Evolutionary conservation across 2,888 invertebrate species (phyloP).

Genomic region (Brachycybe producta): DNA sequence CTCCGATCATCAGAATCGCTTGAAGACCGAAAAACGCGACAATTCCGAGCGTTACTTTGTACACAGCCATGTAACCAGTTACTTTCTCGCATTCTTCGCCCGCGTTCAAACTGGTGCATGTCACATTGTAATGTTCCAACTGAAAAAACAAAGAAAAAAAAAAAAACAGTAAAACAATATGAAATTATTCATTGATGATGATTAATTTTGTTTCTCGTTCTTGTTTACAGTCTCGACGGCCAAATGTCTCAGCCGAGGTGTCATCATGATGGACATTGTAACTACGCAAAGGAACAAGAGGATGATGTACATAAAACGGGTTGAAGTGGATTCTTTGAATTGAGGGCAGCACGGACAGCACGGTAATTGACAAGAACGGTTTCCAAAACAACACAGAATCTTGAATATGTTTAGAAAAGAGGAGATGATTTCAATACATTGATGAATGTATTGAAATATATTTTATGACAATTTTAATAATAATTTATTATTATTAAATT

Average conservation of each 20-base stretch:
- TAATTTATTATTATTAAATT: neutral
- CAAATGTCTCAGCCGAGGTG: conserved; percentile 28
- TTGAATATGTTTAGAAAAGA: conserved; percentile 24
- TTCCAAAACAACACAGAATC: conserved; percentile 36
- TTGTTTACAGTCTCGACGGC: conserved; percentile 25
- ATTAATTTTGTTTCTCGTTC: neutral
- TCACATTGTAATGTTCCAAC: conserved; percentile 32
- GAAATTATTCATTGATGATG: neutral
- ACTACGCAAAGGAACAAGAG: conserved; percentile 31
- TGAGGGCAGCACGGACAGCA: conserved; percentile 33
- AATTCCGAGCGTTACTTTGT: conserved; percentile 35
- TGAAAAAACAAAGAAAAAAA: conserved; percentile 22
- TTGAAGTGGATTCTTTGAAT: conserved; percentile 35
- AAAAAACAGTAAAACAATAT: neutral
- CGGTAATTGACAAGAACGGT: conserved; percentile 33
- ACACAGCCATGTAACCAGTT: conserved; percentile 37
- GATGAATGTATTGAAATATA: neutral
- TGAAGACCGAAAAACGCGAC: conserved; percentile 33
- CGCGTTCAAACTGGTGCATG: conserved; percentile 30
- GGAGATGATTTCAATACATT: neutral
- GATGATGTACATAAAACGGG: conserved; percentile 35
- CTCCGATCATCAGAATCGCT: conserved; percentile 31
- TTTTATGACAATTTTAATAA: neutral
- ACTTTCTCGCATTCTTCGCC: conserved; percentile 32
- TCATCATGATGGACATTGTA: conserved; percentile 34